phyloP scores from a whole-genome alignment of 2,888 invertebrate genomes.

The Drosophila mimetica region DNA sequence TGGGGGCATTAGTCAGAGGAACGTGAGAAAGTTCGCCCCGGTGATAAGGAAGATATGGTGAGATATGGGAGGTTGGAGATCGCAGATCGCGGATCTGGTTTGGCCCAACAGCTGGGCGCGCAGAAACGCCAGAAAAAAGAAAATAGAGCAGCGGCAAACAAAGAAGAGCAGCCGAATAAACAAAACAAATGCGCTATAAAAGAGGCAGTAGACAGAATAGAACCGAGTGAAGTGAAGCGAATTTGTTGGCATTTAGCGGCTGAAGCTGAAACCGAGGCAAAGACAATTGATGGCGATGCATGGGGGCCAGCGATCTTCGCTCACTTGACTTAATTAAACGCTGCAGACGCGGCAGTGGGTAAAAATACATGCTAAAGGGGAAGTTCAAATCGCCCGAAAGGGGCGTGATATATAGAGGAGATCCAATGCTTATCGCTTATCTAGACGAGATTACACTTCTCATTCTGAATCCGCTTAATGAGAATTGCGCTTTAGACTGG shows the following conservation, averaged over 20 bases:
- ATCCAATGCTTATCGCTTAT: conserved; percentile 38
- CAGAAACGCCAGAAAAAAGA: conserved; percentile 44
- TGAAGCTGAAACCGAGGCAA: conserved; percentile 49
- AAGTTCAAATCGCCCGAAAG: conserved; percentile 68
- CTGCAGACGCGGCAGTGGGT: conserved; percentile 61
- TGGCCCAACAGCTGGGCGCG: conserved; percentile 66
- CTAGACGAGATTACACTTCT: conserved; percentile 27
- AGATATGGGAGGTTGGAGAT: conserved; percentile 1
- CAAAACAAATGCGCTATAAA: conserved; percentile 67
- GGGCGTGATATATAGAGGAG: conserved; percentile 14
- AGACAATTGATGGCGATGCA: conserved; percentile 48
- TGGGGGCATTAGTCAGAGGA: conserved; percentile 65
- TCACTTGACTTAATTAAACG: conserved; percentile 81
- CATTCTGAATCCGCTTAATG: conserved; percentile 6
- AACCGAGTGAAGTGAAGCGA: conserved; percentile 32
- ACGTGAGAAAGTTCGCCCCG: conserved; percentile 65
- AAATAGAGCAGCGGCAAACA: conserved; percentile 71
- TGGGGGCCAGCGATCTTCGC: conserved; percentile 64
- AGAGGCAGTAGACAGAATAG: conserved; percentile 19
- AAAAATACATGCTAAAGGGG: conserved; percentile 55
- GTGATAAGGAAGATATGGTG: conserved; percentile 55
- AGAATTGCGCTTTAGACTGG: conserved; percentile 35
- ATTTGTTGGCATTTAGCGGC: conserved; percentile 71
- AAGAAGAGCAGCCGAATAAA: conserved; percentile 75
- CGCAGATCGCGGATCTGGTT: conserved; percentile 22